Evolutionary conservation across 2,113 vertebrate species (phyloP).

Genomic region (Alectura lathami): DNA sequence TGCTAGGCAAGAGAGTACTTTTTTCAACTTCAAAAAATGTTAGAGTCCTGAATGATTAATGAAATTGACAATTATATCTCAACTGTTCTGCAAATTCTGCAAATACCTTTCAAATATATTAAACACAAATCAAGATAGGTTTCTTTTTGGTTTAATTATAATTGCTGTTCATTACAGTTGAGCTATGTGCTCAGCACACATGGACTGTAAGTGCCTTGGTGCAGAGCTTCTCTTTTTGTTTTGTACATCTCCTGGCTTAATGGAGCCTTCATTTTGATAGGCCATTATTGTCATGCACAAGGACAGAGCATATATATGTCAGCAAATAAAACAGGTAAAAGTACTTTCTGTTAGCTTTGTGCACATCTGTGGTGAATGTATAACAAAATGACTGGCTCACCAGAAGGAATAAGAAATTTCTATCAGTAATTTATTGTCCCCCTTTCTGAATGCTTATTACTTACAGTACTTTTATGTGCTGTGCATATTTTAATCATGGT

Average conservation of each 20-base stretch:
- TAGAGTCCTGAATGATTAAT: neutral
- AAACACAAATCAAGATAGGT: neutral
- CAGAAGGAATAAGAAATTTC: neutral
- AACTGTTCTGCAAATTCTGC: slow-evolving; percentile 3
- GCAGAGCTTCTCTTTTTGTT: neutral
- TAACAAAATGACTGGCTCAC: neutral
- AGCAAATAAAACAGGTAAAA: neutral
- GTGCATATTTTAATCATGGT: neutral
- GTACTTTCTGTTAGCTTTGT: neutral
- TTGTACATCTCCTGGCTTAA: neutral
- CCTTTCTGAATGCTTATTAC: neutral
- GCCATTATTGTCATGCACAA: neutral
- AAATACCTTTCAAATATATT: slow-evolving; percentile 6
- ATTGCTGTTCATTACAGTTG: neutral
- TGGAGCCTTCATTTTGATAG: neutral
- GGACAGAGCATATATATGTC: neutral
- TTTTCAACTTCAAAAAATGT: neutral
- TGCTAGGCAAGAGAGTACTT: neutral
- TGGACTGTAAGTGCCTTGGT: neutral
- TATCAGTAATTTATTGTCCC: neutral
- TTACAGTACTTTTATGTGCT: neutral
- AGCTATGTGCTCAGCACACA: neutral
- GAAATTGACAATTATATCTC: neutral
- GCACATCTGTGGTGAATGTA: neutral
- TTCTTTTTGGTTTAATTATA: slow-evolving; percentile 42